Conservation (phyloP, 2,888 invertebrate genomes). For the Norana najaformis region DNA sequence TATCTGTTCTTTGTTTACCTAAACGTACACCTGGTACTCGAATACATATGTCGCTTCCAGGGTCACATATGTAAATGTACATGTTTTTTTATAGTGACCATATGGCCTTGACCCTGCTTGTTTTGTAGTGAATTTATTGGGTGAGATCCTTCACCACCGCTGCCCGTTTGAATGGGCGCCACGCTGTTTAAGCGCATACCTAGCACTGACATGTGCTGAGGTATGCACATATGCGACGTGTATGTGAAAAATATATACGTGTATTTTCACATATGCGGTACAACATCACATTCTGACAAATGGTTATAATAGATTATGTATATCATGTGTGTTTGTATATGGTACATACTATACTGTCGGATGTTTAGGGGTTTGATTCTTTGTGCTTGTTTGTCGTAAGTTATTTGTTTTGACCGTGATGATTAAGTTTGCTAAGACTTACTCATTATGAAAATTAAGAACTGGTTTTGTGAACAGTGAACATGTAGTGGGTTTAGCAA, state of each 20-base stretch:
- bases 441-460: neutral
- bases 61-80: too few relatives aligned
- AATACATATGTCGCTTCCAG: too few relatives aligned
- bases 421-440: neutral
- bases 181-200: too few relatives aligned
- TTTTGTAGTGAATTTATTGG: too few relatives aligned
- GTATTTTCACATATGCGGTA: neutral
- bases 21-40: too few relatives aligned
- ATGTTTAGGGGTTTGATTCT: neutral
- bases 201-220: neutral
- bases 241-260: neutral
- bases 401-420: neutral
- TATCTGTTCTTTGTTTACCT: too few relatives aligned
- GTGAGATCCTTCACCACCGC: too few relatives aligned
- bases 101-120: too few relatives aligned
- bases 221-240: neutral
- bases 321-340: too few relatives aligned
- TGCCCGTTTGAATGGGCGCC: too few relatives aligned
- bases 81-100: too few relatives aligned
- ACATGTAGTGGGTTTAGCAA: neutral
- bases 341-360: neutral
- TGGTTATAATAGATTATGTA: neutral
- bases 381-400: constrained; percentile 10
- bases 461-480: neutral
- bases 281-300: neutral